Evolutionary conservation across 2,113 vertebrate genomes (phyloP).

Genomic region (Tragelaphus strepsiceros): DNA sequence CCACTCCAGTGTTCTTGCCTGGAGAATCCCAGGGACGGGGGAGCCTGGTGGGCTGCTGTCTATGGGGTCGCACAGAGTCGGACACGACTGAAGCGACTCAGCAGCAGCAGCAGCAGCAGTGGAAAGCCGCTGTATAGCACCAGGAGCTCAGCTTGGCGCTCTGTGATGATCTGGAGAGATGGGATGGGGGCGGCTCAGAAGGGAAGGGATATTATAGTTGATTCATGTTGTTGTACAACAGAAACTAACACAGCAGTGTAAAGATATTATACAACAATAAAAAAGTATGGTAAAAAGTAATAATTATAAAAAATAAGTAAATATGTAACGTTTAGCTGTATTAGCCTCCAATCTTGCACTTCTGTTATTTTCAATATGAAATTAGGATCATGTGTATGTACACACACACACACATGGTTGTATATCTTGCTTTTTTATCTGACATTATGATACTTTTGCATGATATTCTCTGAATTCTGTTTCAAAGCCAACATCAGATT

Average conservation of each 20-base stretch:
- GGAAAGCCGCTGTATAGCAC: background rate
- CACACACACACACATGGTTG: background rate
- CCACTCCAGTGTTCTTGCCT: too few species aligned
- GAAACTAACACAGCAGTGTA: background rate
- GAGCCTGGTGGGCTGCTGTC: too few species aligned
- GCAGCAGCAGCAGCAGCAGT: background rate
- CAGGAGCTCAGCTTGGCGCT: background rate
- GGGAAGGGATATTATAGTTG: background rate
- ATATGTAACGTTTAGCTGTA: background rate
- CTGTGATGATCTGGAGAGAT: background rate
- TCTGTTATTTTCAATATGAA: background rate
- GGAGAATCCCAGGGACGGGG: too few species aligned
- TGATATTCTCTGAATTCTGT: background rate
- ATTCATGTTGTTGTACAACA: background rate
- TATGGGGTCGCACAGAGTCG: too few species aligned
- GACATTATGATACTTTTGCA: background rate
- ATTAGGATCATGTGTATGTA: background rate
- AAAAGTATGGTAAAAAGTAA: background rate
- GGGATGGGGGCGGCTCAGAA: background rate
- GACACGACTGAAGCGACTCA: too few species aligned
- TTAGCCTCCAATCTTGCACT: background rate
- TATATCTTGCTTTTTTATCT: background rate
- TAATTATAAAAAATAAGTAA: background rate
- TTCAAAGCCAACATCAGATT: constrained; percentile 2
- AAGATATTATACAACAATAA: background rate